phyloP scores from a whole-genome alignment of 2,888 invertebrate genomes.

The Bombyx huttoni region DNA sequence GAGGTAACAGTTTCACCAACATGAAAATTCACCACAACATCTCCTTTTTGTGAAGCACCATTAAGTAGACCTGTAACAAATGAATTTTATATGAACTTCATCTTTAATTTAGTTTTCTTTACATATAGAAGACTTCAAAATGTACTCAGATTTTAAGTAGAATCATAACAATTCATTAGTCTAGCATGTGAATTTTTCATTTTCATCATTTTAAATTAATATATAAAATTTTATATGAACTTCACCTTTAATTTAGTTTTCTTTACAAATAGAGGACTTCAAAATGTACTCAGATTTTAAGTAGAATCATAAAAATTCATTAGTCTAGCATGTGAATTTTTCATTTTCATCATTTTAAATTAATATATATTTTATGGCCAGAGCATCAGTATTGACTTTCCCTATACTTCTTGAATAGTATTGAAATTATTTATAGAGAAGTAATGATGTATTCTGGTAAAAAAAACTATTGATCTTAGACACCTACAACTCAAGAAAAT shows the following conservation, averaged over 20 bases:
- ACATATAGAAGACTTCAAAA: background rate
- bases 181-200: slow-evolving; percentile 67
- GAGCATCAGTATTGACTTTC: no score
- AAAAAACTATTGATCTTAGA: no score
- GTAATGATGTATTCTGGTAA: no score
- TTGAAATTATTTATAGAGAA: no score
- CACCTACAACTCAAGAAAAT: no score
- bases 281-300: slow-evolving; percentile 27
- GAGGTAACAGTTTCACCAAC: slow-evolving; percentile 96
- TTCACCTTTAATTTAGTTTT: background rate
- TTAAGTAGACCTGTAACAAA: slow-evolving; percentile 82
- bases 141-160: slow-evolving; percentile 32
- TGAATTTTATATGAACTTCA: background rate
- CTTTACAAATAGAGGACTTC: background rate
- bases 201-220: slow-evolving; percentile 64
- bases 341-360: slow-evolving; percentile 45
- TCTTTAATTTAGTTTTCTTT: background rate
- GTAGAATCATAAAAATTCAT: slow-evolving; percentile 61
- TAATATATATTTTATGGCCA: background rate
- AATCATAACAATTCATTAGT: slow-evolving; percentile 67
- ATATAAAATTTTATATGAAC: background rate
- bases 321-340: slow-evolving; percentile 71
- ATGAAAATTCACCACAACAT: slow-evolving; percentile 93
- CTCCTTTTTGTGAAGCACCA: slow-evolving; percentile 98
- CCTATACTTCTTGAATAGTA: no score